A percentile compares a stretch with the other conserved stretches of the same genome.
phyloP scores from a whole-genome alignment of 37 sponge, comb jelly and placozoan species.

The Halichondria panicea region DNA sequence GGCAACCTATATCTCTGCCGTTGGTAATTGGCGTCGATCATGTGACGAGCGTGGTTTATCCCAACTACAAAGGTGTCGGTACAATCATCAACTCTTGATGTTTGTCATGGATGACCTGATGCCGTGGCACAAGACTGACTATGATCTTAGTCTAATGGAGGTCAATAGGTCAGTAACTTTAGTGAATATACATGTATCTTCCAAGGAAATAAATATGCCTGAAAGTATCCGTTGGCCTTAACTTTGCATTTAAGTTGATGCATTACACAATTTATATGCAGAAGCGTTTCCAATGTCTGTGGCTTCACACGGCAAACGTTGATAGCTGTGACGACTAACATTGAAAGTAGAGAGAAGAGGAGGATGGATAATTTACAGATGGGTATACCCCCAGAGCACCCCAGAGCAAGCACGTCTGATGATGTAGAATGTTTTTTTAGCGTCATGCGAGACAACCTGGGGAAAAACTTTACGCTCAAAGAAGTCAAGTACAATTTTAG shows the following conservation, averaged over 20 bases:
- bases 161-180: too few species aligned
- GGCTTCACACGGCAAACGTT: constrained; percentile 38
- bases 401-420: constrained; percentile 32
- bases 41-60: constrained; percentile 28
- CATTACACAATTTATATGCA: constrained; percentile 17
- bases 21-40: constrained; percentile 28
- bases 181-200: too few species aligned
- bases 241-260: too few species aligned
- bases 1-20: constrained; percentile 2
- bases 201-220: too few species aligned
- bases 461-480: constrained; percentile 16
- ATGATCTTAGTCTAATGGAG: too few species aligned
- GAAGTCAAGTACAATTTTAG: constrained; percentile 1
- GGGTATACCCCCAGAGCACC: constrained; percentile 19
- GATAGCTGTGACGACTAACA: constrained; percentile 23
- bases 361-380: not conserved
- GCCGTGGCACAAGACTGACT: too few species aligned
- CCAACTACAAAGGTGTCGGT: constrained; percentile 8
- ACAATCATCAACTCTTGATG: constrained; percentile 20
- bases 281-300: not conserved
- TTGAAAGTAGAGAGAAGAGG: constrained; percentile 20
- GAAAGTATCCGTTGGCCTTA: too few species aligned
- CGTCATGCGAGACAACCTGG: constrained; percentile 21
- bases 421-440: constrained; percentile 42
- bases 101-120: constrained; percentile 23